Base-by-base conservation (phyloP, 2,888 invertebrate genomes). In the Agrochola circellaris region DNA sequence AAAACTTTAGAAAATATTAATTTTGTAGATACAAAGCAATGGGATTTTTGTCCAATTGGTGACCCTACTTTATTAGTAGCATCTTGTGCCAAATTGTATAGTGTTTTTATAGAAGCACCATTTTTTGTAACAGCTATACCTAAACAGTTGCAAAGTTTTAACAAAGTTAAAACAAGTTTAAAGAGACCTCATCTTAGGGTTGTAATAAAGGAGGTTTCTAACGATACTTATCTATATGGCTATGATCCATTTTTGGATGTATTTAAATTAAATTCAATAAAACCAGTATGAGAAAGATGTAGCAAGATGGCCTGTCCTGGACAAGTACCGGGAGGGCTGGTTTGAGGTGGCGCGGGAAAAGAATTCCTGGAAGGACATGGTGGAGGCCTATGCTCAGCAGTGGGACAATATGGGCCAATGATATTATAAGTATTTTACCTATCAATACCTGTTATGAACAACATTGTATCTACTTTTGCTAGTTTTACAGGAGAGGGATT, bases 1-100 rank as follows among this genome's bases (percentile, higher is more conserved):
- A 85, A 73, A 45, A 90, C 86, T 45, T 88, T 96, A 84, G 95
- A 96, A 91, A 96, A 95, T 90, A 89, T 96, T 79, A 88, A 92
- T 85, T 80, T 95, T 66, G 54, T 89, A 8, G 95, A 95, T 79
- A 45, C 64, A 0, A 83, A 73, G 69, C 67, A 74, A 64, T 56
- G 87, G 91, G 26, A 81, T 66, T 73, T 91, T 81, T 86, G 91
- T 60, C 66, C 64, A 30, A 64, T 94, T 34, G 87, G 89, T 45
- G 88, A 94, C 87, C 93, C 94, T 67, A 88, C 81, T 38, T 38
- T 85, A 51, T 73, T 96, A 68, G 89, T 96, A 75, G 84, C 92
- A 75, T 89, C 92, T 64, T 95, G 95, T 92, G 70, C 78, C 17
- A 92, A 94, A 85, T 88, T 96, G 66, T 94, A 95, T 77, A 93